These are phyloP conservation scores for Falcunculus frontatus DNA, from an alignment of 2,113 vertebrate genomes.

Conservation along the genomic window DNA sequence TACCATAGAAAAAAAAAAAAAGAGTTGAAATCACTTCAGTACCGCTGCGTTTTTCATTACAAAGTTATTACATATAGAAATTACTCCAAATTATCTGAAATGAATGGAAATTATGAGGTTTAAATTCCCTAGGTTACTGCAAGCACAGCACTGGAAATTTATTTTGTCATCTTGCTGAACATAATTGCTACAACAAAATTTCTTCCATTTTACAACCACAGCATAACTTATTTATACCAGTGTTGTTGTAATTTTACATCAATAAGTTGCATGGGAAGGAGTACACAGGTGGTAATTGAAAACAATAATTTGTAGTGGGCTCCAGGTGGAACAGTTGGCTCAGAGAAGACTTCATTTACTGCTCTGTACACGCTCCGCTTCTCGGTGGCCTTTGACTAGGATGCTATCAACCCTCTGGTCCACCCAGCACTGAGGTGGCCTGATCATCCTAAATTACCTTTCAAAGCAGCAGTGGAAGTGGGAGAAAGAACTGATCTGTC, in stretches of 20 bases:
- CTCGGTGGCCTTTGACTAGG: background rate
- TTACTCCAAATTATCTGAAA: conserved; percentile 89
- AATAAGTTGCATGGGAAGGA: conserved; percentile 83
- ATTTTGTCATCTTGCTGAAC: conserved; percentile 87
- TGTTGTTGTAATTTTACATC: conserved; percentile 84
- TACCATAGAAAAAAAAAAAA: conserved; percentile 74
- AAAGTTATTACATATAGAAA: conserved; percentile 89
- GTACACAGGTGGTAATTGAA: conserved; percentile 84
- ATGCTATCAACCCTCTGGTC: background rate
- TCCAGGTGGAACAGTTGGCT: conserved; percentile 79
- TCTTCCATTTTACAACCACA: conserved; percentile 82
- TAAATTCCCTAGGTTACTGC: conserved; percentile 86
- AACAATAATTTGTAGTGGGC: conserved; percentile 78
- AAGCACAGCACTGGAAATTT: conserved; percentile 82
- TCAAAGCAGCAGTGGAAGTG: background rate
- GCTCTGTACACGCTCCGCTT: background rate
- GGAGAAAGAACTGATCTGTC: background rate
- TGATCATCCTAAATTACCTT: background rate
- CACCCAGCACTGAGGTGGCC: background rate
- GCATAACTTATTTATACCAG: conserved; percentile 85
- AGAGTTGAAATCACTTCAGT: conserved; percentile 77
- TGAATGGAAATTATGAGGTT: conserved; percentile 88
- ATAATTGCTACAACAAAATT: conserved; percentile 88
- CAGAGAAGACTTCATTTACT: conserved; percentile 54
- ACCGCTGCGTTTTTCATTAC: conserved; percentile 86